These are phyloP conservation scores for Callocephalon fimbriatum DNA, from an alignment of 2,113 vertebrate species.

Conservation along the genomic window DNA sequence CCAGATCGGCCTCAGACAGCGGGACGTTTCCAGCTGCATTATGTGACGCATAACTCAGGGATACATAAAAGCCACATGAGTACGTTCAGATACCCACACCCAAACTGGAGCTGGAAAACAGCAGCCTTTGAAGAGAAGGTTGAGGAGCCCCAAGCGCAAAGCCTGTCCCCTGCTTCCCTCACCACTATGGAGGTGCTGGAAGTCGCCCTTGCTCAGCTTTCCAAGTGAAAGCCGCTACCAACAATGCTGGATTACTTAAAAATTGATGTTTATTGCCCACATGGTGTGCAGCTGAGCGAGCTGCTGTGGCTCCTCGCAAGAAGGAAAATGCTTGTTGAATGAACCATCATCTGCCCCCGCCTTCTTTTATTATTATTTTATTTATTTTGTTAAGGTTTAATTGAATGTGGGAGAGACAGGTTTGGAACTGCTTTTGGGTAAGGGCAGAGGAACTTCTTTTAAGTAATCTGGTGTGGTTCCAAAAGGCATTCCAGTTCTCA, in stretches of 20 bases:
- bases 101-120: not conserved
- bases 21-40: accelerated
- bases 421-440: conserved; percentile 22
- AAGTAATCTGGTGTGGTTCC: conserved; percentile 33
- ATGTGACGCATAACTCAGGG: accelerated
- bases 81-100: not conserved
- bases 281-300: not conserved
- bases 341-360: not conserved
- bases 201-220: not conserved
- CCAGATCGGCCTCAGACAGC: not conserved
- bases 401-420: conserved; percentile 18
- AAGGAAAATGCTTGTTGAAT: not conserved
- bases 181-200: not conserved
- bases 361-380: not conserved
- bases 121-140: not conserved
- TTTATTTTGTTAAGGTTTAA: not conserved
- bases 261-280: not conserved
- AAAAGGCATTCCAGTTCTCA: conserved; percentile 56
- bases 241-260: not conserved
- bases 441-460: not conserved
- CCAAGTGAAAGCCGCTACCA: not conserved
- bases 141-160: not conserved
- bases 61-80: not conserved
- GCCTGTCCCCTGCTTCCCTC: not conserved
- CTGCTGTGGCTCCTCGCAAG: not conserved